Percentiles rank a stretch among this genome's conserved stretches.
phyloP scores from a whole-genome alignment of 2,113 vertebrate genomes.

The Pedionomus torquatus region DNA sequence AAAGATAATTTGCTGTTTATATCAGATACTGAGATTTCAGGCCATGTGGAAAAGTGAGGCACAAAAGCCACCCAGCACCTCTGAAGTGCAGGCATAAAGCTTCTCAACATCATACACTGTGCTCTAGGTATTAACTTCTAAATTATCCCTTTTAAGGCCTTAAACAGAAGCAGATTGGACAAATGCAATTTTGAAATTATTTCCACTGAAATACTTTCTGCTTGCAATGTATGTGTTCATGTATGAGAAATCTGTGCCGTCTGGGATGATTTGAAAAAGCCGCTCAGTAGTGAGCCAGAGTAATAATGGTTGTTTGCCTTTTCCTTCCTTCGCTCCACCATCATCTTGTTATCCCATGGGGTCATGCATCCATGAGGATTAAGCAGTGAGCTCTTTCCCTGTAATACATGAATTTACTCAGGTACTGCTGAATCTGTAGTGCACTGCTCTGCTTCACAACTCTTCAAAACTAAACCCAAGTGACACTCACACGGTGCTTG shows the following conservation, averaged over 20 bases:
- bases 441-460: not conserved
- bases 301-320: not conserved
- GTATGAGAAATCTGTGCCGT: not conserved
- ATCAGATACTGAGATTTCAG: not conserved
- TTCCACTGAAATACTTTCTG: not conserved
- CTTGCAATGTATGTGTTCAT: not conserved
- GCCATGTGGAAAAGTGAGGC: not conserved
- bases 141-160: not conserved
- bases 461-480: not conserved
- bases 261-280: not conserved
- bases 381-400: not conserved
- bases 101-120: not conserved
- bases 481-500: not conserved
- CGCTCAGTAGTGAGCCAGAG: not conserved
- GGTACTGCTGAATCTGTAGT: not conserved
- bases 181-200: not conserved
- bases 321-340: not conserved
- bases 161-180: not conserved
- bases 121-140: not conserved
- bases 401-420: not conserved
- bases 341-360: not conserved
- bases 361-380: not conserved
- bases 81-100: not conserved
- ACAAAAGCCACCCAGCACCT: not conserved
- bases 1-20: not conserved